Evolutionary conservation across 2,113 vertebrate species (phyloP).

Genomic region (Carassius gibelio): DNA sequence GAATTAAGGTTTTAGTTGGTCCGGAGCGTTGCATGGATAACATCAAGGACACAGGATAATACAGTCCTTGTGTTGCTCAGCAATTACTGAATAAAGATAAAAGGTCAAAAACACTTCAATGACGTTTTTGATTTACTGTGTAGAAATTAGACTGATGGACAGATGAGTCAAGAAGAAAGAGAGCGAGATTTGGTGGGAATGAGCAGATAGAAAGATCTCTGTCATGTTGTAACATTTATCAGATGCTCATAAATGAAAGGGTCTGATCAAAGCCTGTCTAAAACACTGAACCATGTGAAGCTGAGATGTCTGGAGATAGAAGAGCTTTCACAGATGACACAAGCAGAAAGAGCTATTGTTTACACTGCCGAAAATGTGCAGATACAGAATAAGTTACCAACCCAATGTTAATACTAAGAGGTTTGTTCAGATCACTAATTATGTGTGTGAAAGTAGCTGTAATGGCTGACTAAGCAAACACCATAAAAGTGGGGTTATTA

Average conservation of each 20-base stretch:
- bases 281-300: constrained; percentile 52
- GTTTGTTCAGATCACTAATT: background rate
- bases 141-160: background rate
- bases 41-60: background rate
- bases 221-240: constrained; percentile 3
- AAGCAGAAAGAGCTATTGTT: background rate
- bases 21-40: background rate
- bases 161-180: background rate
- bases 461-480: background rate
- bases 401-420: background rate
- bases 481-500: too few relatives aligned
- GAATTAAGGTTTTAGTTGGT: constrained; percentile 12
- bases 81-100: background rate
- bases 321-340: background rate
- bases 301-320: constrained; percentile 53
- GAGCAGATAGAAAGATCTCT: background rate
- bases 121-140: background rate
- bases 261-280: constrained; percentile 66
- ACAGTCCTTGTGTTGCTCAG: background rate
- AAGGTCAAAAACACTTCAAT: background rate
- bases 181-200: background rate
- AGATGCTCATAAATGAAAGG: constrained; percentile 49
- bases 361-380: background rate
- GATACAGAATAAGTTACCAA: background rate
- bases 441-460: background rate